Base-by-base conservation (phyloP, 2,888 invertebrate genomes). In the Gastracanthus pulcherrimus region DNA sequence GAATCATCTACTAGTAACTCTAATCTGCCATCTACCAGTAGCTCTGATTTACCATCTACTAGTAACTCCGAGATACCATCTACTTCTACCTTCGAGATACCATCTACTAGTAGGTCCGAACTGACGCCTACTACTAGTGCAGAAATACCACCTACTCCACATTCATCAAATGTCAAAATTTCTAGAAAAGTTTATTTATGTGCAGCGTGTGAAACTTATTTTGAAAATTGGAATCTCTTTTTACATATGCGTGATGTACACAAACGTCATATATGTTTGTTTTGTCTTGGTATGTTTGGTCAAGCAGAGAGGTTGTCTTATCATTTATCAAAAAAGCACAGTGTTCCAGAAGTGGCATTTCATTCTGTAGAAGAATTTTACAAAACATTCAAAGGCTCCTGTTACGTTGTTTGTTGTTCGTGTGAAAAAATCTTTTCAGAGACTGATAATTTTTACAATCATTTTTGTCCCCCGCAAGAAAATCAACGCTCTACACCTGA, bases 161-260 rank as follows among this genome's bases (percentile, higher is more conserved):
- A 77, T 64, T n/a, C 75, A 45, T 66, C 83, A 66, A 93, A 93
- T 86, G 94, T 95, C 67, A 93, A 95, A 89, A 94, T 95, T 62
- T 95, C 95, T n/a, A 93, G 95, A 60, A 96, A 96, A 90, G 96
- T 96, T 82, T 97, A 96, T 90, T 92, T 96, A 72, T 97, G 97
- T 90, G 95, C 96, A 16, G 95, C 96, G 0, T 97, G 97, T 90
- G 95, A 95, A 62, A 96, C 95, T 13, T 96, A 96, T 88, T 97
- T 96, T 92, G 96, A 97, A 91, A 96, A 96, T 87, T 97, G 96
- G 96, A 96, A 96, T 92, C 93, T 97, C 81, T 97, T 97, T 89
- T 91, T 96, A 64, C 97, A 97, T 87, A 97, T 97, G 95, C 93
- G 96, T 75, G 96, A 97, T 88, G 94, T 95, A 80, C 97, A 97